Evolutionary conservation across 2,888 invertebrate genomes (phyloP).

Genomic region (Cylindroiulus punctatus): DNA sequence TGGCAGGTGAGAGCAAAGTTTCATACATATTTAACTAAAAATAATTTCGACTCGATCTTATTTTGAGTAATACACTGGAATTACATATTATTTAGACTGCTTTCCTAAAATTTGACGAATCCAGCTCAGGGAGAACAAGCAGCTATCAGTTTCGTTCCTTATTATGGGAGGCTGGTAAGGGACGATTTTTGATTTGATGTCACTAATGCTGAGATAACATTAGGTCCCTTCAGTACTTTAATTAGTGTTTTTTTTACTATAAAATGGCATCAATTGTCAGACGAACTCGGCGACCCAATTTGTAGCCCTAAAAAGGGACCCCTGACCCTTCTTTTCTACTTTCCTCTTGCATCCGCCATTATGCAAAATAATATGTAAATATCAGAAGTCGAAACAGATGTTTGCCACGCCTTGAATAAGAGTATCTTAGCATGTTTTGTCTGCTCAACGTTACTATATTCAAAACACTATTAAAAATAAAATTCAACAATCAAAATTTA

Average conservation of each 20-base stretch:
- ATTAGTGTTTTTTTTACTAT: no score
- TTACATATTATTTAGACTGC: constrained; percentile 67
- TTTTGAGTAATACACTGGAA: not conserved
- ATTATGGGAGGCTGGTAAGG: constrained; percentile 73
- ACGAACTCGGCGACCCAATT: no score
- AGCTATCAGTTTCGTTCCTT: constrained; percentile 74
- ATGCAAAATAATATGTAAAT: no score
- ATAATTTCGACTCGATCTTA: constrained; percentile 51
- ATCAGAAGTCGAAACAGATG: no score
- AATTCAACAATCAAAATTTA: no score
- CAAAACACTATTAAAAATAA: not conserved
- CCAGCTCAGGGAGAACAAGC: constrained; percentile 71
- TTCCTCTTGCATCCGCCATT: no score
- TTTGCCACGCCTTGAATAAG: not conserved
- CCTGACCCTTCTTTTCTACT: no score
- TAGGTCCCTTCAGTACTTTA: no score
- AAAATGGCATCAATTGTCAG: no score
- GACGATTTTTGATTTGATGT: not conserved
- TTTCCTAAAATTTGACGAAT: constrained; percentile 70
- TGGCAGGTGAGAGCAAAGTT: constrained; percentile 70
- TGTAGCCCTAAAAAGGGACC: no score
- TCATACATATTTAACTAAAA: constrained; percentile 52
- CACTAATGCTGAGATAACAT: not conserved
- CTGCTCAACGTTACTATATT: not conserved
- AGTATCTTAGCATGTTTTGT: not conserved